A percentile compares a stretch with the other conserved stretches of the same genome.
phyloP scores from a whole-genome alignment of 92 coral and sea anemone genomes.

The Chrysogorgia sp. region DNA sequence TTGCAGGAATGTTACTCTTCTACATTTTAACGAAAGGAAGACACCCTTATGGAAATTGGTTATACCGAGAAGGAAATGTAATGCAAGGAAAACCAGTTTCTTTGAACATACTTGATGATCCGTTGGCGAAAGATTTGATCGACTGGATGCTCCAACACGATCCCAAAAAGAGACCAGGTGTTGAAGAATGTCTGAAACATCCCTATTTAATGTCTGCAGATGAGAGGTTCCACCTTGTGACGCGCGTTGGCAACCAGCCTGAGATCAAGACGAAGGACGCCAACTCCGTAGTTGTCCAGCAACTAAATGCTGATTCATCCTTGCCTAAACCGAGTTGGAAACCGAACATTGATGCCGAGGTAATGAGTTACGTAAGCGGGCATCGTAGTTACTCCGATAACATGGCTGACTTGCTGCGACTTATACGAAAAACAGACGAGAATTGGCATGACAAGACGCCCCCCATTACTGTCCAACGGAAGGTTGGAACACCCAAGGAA shows the following conservation, averaged over 20 bases:
- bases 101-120: not conserved
- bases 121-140: not conserved
- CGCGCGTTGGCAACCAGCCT: not conserved
- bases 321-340: not conserved
- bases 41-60: not conserved
- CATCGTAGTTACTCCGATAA: not conserved
- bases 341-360: not conserved
- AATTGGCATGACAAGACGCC: not conserved
- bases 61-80: not conserved
- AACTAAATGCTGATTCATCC: not conserved
- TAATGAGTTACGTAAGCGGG: not conserved
- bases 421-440: not conserved
- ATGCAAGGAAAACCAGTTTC: not conserved
- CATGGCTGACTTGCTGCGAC: not conserved
- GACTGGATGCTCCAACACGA: conserved; percentile 6
- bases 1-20: not conserved
- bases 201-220: not conserved
- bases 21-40: not conserved
- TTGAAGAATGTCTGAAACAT: conserved; percentile 1
- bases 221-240: not conserved
- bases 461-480: not conserved
- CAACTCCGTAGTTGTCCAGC: not conserved
- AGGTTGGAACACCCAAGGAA: not conserved
- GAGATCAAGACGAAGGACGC: not conserved
- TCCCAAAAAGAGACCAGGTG: not conserved